Evolutionary conservation across 1,140 invertebrate species (phyloP).

Genomic region (Cheumatopsyche charites): DNA sequence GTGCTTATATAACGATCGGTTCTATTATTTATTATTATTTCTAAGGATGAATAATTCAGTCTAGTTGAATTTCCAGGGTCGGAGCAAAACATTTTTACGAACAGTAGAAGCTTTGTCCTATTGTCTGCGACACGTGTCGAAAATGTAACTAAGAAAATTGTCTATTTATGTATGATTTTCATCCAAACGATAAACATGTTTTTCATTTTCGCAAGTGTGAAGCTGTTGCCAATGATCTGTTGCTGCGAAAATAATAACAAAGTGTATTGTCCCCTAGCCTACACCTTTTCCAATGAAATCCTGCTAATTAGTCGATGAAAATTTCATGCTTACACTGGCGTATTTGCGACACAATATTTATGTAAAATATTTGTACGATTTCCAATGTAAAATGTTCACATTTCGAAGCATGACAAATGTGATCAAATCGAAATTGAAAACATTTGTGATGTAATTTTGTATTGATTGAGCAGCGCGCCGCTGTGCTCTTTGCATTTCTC

Average conservation of each 20-base stretch:
- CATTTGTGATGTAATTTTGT: no score
- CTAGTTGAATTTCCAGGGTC: slow-evolving; percentile 26
- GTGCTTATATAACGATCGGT: no score
- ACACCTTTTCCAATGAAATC: no score
- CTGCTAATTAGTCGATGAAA: no score
- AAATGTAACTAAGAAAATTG: neutral
- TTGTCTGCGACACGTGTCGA: neutral
- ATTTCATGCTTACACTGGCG: no score
- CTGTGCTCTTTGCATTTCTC: slow-evolving; percentile 10
- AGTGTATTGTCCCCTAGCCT: no score
- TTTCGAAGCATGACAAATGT: no score
- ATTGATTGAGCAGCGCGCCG: neutral
- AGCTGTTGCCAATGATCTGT: slow-evolving; percentile 1
- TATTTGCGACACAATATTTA: no score
- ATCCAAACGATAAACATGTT: neutral
- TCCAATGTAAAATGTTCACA: no score
- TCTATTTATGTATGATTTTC: neutral
- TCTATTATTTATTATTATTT: neutral
- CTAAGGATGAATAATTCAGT: slow-evolving; percentile 1
- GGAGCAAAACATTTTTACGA: slow-evolving; percentile 25
- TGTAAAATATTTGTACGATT: no score
- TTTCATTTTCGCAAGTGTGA: neutral
- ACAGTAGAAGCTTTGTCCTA: neutral
- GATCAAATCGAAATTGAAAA: no score
- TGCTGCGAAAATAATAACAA: neutral